Percentiles rank a stretch among this genome's conserved stretches.
These are phyloP conservation scores for Lampris megalopsis DNA, from an alignment of 2,113 vertebrate species.

Conservation along the genomic window DNA sequence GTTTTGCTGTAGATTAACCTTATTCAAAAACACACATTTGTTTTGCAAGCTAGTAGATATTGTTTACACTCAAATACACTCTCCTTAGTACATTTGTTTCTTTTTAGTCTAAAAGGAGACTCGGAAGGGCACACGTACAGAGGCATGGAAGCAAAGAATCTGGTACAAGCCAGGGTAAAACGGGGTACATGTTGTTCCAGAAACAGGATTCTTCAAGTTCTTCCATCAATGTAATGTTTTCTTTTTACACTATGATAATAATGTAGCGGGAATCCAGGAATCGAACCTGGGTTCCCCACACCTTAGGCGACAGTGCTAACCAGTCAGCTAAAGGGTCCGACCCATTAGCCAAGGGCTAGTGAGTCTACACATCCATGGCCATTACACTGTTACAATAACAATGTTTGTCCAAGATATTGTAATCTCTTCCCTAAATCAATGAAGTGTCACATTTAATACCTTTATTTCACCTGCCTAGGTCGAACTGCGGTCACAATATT, in stretches of 20 bases:
- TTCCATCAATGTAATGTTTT: not conserved
- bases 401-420: no score
- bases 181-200: not conserved
- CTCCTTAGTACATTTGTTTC: not conserved
- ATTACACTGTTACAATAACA: no score
- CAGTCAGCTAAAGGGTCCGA: no score
- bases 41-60: constrained; percentile 3
- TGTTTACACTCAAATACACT: constrained; percentile 7
- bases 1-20: constrained; percentile 12
- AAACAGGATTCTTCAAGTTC: not conserved
- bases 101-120: not conserved
- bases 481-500: no score
- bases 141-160: constrained; percentile 5
- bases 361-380: no score
- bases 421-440: no score
- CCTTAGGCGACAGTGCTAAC: no score
- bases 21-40: constrained; percentile 3
- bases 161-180: not conserved
- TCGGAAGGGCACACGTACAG: no score
- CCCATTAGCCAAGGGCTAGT: no score
- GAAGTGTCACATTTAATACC: no score
- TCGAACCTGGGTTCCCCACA: no score
- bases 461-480: no score
- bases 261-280: not conserved
- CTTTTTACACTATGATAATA: not conserved